Evolutionary conservation across 1,140 invertebrate genomes (phyloP).

Genomic region (Zaprionus vittiger): DNA sequence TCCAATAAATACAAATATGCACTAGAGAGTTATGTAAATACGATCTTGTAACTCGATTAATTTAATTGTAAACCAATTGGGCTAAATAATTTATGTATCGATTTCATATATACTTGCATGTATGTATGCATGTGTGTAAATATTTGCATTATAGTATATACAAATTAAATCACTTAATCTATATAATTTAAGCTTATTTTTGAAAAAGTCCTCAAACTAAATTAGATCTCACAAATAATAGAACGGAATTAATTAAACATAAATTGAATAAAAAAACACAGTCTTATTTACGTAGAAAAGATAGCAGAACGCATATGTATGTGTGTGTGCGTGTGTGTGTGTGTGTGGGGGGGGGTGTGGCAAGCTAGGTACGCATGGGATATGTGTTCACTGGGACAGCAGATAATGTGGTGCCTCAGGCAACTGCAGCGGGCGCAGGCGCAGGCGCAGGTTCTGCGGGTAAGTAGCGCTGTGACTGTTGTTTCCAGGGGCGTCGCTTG

Average conservation of each 20-base stretch:
- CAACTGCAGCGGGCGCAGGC: slow-evolving; percentile 21
- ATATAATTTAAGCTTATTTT: slow-evolving; percentile 44
- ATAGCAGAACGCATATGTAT: slow-evolving; percentile 28
- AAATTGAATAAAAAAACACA: slow-evolving; percentile 72
- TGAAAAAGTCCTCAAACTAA: slow-evolving; percentile 17
- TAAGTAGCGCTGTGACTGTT: slow-evolving; percentile 56
- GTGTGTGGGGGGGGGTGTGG: slow-evolving; percentile 15
- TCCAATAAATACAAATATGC: slow-evolving; percentile 5
- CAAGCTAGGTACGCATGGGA: slow-evolving; percentile 63
- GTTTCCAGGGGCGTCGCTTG: slow-evolving; percentile 80
- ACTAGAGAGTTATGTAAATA: slow-evolving; percentile 4
- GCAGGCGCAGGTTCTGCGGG: slow-evolving; percentile 9
- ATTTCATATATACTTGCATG: too few relatives aligned
- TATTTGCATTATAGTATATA: slow-evolving; percentile 55
- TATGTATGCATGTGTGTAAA: slow-evolving; percentile 37
- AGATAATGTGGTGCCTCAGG: slow-evolving; percentile 15
- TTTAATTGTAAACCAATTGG: slow-evolving; percentile 71
- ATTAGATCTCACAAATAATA: slow-evolving; percentile 3
- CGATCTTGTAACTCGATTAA: slow-evolving; percentile 29
- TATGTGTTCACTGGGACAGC: slow-evolving; percentile 58
- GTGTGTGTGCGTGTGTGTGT: background rate
- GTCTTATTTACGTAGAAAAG: slow-evolving; percentile 74
- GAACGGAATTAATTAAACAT: slow-evolving; percentile 52
- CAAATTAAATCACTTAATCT: slow-evolving; percentile 64
- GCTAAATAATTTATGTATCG: slow-evolving; percentile 73